These are phyloP conservation scores for Dioctria rufipes DNA, from an alignment of 2,888 invertebrate species.

Conservation along the genomic window DNA sequence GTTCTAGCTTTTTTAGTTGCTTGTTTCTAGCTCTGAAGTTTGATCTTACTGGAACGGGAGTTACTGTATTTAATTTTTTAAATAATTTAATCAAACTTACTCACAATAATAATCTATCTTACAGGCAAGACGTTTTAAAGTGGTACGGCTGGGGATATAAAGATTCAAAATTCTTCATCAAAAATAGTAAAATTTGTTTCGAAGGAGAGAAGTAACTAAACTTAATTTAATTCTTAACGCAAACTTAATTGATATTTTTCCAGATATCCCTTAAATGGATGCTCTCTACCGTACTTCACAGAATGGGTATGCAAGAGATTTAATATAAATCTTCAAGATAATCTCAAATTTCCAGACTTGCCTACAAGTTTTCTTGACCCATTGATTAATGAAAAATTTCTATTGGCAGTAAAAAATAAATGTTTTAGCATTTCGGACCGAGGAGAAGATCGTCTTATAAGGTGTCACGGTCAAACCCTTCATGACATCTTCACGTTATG, in stretches of 20 bases:
- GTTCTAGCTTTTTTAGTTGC: no score
- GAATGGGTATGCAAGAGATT: conserved; percentile 85
- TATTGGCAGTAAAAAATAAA: conserved; percentile 74
- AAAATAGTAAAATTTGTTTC: conserved; percentile 79
- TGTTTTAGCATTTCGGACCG: conserved; percentile 79
- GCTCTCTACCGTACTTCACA: conserved; percentile 83
- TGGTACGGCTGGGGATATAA: conserved; percentile 99
- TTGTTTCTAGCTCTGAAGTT: no score
- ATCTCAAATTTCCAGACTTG: conserved; percentile 72
- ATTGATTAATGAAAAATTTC: conserved; percentile 75
- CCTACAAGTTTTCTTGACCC: conserved; percentile 80
- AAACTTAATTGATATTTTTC: background rate
- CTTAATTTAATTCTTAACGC: background rate
- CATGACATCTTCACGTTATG: conserved; percentile 88
- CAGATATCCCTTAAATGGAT: conserved; percentile 83
- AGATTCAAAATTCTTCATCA: conserved; percentile 88
- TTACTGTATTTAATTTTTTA: no score
- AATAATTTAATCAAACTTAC: no score
- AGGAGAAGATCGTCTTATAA: conserved; percentile 86
- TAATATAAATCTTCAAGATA: conserved; percentile 75
- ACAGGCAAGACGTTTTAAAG: conserved; percentile 91
- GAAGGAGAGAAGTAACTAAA: conserved; percentile 84
- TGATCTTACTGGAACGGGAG: no score
- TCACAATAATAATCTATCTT: conserved; percentile 62
- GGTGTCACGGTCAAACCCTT: conserved; percentile 94